A percentile compares a stretch with the other conserved stretches of the same genome.
Evolutionary conservation across 2,888 invertebrate species (phyloP).

Genomic region (Dione vanillae): DNA sequence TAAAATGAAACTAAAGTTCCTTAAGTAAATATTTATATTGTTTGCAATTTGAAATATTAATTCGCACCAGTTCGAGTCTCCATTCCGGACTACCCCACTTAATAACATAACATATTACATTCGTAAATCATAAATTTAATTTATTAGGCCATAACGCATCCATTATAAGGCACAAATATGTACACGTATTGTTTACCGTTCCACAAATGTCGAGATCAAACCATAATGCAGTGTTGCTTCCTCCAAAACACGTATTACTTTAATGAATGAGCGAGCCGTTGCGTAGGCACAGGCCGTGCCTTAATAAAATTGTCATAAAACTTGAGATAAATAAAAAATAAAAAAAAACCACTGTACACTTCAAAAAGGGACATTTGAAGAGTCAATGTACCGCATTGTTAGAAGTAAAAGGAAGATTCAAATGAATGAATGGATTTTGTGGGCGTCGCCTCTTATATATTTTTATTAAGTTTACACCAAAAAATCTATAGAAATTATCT

Average conservation of each 20-base stretch:
- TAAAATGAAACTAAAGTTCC: no score
- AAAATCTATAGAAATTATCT: constrained; percentile 24
- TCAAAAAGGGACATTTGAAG: constrained; percentile 55
- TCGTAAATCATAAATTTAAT: constrained; percentile 16
- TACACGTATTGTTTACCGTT: constrained; percentile 35
- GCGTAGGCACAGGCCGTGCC: constrained; percentile 67
- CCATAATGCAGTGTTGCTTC: constrained; percentile 46
- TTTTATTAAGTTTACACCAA: constrained; percentile 22
- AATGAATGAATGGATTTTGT: constrained; percentile 51
- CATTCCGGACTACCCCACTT: constrained; percentile 1
- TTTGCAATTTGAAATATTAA: neutral
- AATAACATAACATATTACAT: constrained; percentile 1
- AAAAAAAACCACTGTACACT: constrained; percentile 54
- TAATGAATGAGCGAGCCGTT: constrained; percentile 69
- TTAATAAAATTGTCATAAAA: constrained; percentile 79
- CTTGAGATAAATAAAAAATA: constrained; percentile 64
- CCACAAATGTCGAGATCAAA: constrained; percentile 34
- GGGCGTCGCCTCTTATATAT: constrained; percentile 36
- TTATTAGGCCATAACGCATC: constrained; percentile 12
- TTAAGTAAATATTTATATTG: neutral
- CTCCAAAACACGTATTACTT: constrained; percentile 58
- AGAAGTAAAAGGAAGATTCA: constrained; percentile 49
- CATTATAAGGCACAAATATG: constrained; percentile 19
- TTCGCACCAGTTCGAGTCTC: neutral
- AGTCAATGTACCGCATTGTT: constrained; percentile 66